Evolutionary conservation across 2,113 vertebrate species (phyloP).

Genomic region (Typhlomys cinereus): DNA sequence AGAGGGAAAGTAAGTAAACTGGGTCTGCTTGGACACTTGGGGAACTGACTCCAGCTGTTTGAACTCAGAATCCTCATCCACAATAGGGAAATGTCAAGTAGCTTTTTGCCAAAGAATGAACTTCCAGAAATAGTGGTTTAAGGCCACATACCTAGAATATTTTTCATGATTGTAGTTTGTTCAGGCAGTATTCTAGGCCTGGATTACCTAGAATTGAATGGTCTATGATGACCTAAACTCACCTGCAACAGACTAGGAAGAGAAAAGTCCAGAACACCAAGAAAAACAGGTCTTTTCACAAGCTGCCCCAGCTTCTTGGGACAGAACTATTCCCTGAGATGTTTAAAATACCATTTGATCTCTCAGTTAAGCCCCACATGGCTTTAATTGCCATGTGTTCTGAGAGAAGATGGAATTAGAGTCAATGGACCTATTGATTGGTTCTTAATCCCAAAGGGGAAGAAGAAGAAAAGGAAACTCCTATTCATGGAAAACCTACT

Average conservation of each 20-base stretch:
- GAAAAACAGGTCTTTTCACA: constrained; percentile 42
- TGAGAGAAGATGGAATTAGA: constrained; percentile 73
- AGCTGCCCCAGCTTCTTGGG: constrained; percentile 52
- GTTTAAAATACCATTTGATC: constrained; percentile 75
- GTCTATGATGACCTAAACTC: not conserved
- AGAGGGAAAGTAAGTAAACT: not conserved
- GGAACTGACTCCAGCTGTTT: not conserved
- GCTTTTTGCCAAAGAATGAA: not conserved
- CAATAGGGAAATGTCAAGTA: not conserved
- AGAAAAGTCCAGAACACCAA: constrained; percentile 47
- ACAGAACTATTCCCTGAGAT: constrained; percentile 53
- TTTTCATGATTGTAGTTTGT: not conserved
- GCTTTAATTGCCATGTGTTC: constrained; percentile 76
- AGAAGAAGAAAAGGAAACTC: not conserved
- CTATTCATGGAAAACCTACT: constrained; percentile 32
- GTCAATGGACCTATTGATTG: constrained; percentile 45
- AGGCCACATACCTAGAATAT: not conserved
- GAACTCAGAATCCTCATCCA: not conserved
- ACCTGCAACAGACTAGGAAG: constrained; percentile 46
- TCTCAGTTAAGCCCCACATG: constrained; percentile 73
- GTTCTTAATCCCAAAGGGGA: constrained; percentile 60
- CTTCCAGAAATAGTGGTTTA: not conserved
- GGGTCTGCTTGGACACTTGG: not conserved
- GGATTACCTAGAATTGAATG: not conserved
- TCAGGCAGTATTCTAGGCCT: not conserved